Conservation (phyloP, 2,113 vertebrate species). For the Colius striatus region DNA sequence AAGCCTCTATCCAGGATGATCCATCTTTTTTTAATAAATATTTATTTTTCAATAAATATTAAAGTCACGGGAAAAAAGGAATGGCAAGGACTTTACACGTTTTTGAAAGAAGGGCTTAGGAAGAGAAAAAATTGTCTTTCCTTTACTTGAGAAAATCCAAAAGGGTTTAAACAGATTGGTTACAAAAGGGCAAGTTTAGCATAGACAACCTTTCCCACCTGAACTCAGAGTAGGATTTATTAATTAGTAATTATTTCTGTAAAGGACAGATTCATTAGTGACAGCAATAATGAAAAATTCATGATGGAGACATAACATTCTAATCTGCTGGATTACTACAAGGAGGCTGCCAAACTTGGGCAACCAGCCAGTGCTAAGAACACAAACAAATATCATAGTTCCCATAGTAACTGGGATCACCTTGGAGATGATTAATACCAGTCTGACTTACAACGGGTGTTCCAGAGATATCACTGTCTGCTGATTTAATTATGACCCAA, state of each 20-base stretch:
- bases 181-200: conserved; percentile 19
- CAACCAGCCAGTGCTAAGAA: conserved; percentile 30
- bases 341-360: conserved; percentile 49
- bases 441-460: conserved; percentile 42
- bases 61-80: conserved; percentile 36
- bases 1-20: not conserved
- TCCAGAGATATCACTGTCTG: conserved; percentile 46
- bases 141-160: conserved; percentile 27
- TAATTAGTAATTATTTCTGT: conserved; percentile 59
- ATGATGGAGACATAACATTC: conserved; percentile 41
- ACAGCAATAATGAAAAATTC: conserved; percentile 62
- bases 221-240: conserved; percentile 36
- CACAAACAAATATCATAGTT: conserved; percentile 79
- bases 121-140: not conserved
- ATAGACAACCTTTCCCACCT: conserved; percentile 23
- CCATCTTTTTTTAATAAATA: not conserved
- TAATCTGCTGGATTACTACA: conserved; percentile 64
- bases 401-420: conserved; percentile 77
- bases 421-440: conserved; percentile 80
- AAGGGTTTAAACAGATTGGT: conserved; percentile 30
- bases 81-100: not conserved
- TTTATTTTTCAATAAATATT: conserved; percentile 13
- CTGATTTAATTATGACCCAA: conserved; percentile 66
- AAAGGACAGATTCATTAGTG: conserved; percentile 45
- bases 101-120: not conserved